phyloP scores from a whole-genome alignment of 2,113 vertebrate species.

The Vireo altiloquus region DNA sequence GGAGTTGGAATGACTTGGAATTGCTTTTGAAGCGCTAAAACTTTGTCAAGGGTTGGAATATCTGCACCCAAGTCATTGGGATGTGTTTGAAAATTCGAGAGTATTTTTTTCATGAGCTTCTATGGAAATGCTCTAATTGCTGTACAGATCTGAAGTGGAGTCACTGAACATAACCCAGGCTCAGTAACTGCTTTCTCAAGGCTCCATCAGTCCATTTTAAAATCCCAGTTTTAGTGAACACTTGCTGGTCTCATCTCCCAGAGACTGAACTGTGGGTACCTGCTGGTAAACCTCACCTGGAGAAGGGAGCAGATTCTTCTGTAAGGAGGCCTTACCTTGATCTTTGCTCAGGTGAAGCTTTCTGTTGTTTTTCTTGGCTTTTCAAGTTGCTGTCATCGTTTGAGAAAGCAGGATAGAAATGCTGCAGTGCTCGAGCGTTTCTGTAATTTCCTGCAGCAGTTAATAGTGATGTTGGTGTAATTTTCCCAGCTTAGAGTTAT shows the following conservation, averaged over 20 bases:
- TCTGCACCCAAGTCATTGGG: neutral
- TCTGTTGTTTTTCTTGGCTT: neutral
- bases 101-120: neutral
- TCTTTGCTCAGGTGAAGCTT: neutral
- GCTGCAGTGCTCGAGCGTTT: neutral
- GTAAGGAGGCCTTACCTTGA: neutral
- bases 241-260: neutral
- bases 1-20: neutral
- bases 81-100: neutral
- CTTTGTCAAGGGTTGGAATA: neutral
- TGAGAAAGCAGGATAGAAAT: neutral
- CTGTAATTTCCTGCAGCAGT: neutral
- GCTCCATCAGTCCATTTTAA: neutral
- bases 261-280: neutral
- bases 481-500: neutral
- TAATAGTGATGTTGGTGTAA: neutral
- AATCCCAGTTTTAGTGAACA: neutral
- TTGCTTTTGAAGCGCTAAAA: neutral
- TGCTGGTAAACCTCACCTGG: neutral
- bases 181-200: fast-evolving
- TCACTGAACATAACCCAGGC: neutral
- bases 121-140: neutral
- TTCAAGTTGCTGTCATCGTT: neutral
- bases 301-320: neutral
- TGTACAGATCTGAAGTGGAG: neutral